These are phyloP conservation scores for Podilymbus podiceps DNA, from an alignment of 2,113 vertebrate genomes.

Conservation along the genomic window DNA sequence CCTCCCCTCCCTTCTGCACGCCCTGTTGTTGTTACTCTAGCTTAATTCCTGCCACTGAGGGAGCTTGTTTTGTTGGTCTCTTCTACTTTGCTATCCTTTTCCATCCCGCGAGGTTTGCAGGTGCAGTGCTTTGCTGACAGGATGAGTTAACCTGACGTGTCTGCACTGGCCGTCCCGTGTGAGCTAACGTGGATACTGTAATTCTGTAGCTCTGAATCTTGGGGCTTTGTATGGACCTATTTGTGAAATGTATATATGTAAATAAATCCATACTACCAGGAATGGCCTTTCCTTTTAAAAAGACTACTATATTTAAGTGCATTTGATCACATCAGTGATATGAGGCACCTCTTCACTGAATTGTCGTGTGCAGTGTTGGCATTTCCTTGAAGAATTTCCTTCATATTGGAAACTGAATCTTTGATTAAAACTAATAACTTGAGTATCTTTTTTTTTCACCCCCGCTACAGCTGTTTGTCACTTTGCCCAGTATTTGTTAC, in stretches of 20 bases:
- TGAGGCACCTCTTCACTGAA: neutral
- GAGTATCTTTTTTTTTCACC: neutral
- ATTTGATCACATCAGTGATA: neutral
- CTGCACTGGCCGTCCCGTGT: neutral
- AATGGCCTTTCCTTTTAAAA: neutral
- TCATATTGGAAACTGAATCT: neutral
- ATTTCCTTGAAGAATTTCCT: neutral
- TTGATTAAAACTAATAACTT: neutral
- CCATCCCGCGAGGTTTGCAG: neutral
- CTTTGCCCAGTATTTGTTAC: neutral
- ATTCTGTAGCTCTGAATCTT: neutral
- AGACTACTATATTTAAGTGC: neutral
- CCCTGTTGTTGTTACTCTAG: neutral
- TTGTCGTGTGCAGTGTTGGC: neutral
- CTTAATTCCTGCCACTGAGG: neutral
- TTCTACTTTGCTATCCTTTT: neutral
- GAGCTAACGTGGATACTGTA: neutral
- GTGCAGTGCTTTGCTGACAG: neutral
- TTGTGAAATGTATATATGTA: neutral
- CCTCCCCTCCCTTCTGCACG: neutral
- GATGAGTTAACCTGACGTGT: neutral
- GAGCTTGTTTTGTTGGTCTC: neutral
- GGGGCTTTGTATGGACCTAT: no score
- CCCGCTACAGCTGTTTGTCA: neutral
- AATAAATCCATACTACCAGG: neutral